Evolutionary conservation across 2,113 vertebrate species (phyloP).

Genomic region (Lampris megalopsis): DNA sequence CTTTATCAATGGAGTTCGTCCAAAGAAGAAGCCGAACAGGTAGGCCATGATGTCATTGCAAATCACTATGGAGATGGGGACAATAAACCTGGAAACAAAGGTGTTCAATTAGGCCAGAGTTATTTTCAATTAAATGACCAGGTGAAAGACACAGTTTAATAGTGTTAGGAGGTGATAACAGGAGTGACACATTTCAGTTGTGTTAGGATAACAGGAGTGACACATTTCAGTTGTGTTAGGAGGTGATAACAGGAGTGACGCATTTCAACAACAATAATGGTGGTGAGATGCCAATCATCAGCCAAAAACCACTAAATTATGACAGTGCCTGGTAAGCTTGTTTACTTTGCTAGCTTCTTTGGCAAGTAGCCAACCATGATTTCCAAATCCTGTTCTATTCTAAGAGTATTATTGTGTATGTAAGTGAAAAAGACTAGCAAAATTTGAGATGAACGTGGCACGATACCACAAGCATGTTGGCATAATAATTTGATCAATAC

Average conservation of each 20-base stretch:
- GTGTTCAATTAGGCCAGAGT: too few species aligned
- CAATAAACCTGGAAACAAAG: slow-evolving; percentile 88
- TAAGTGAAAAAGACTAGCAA: neutral
- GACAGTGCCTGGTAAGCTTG: neutral
- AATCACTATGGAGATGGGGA: slow-evolving; percentile 97
- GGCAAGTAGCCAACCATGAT: too few species aligned
- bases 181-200: neutral
- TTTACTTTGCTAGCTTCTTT: too few species aligned
- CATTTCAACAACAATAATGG: neutral
- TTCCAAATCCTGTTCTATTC: too few species aligned
- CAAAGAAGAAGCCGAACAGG: slow-evolving; percentile 98
- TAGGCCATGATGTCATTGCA: slow-evolving; percentile 98
- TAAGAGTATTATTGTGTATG: too few species aligned
- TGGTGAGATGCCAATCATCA: neutral
- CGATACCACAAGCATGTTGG: too few species aligned
- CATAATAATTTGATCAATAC: too few species aligned
- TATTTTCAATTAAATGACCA: too few species aligned
- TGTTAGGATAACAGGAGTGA: neutral
- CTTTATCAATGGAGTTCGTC: slow-evolving; percentile 97
- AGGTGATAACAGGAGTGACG: neutral
- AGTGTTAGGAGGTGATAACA: neutral
- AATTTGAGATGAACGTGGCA: neutral
- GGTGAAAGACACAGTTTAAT: neutral
- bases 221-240: neutral
- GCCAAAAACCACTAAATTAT: neutral